Conservation (phyloP, 1,140 invertebrate species). For the Diuraphis noxia region DNA sequence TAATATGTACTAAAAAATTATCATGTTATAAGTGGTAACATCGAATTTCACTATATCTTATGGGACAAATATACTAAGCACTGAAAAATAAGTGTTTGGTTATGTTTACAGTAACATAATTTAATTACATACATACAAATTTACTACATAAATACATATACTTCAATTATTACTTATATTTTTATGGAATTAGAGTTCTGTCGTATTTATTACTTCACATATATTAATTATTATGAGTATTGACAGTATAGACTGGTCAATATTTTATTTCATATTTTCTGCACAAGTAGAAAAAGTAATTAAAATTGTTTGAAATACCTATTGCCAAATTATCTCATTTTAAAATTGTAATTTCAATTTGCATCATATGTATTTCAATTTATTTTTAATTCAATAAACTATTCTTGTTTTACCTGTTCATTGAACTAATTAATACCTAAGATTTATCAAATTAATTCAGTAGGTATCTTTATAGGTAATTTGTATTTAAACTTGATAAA, state of each 20-base stretch:
- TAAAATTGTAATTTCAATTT: too few species aligned
- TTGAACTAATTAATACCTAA: too few species aligned
- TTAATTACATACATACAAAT: neutral
- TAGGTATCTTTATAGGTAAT: neutral
- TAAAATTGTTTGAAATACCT: neutral
- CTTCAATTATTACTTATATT: too few species aligned
- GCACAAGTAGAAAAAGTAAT: neutral
- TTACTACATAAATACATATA: neutral
- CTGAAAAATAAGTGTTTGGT: neutral
- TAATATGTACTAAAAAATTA: neutral
- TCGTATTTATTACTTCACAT: neutral
- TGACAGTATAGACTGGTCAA: too few species aligned
- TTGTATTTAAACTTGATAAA: neutral
- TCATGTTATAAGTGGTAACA: neutral
- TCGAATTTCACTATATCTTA: neutral
- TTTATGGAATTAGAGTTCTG: neutral
- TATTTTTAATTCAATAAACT: too few species aligned
- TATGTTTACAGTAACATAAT: neutral
- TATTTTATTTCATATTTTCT: too few species aligned
- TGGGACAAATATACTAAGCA: neutral
- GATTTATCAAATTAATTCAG: too few species aligned
- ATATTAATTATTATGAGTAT: neutral
- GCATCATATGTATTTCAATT: too few species aligned
- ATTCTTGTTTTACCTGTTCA: too few species aligned
- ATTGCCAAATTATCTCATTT: neutral